Conservation (phyloP, 2,113 vertebrate genomes). For the Nothocercus nigrocapillus region DNA sequence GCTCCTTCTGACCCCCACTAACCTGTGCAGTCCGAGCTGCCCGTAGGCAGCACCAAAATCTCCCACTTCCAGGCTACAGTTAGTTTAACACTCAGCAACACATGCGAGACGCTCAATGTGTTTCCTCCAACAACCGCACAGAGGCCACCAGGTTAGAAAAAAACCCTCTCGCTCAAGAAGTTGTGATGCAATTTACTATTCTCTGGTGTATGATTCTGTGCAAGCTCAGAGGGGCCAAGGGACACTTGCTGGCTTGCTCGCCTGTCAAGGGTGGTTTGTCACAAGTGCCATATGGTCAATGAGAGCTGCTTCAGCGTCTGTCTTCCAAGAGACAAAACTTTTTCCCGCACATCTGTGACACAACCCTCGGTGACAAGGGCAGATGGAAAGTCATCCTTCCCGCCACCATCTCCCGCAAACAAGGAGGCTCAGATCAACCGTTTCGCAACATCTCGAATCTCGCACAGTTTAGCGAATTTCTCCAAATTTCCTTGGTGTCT, state of each 20-base stretch:
- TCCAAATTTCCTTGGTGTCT: not conserved
- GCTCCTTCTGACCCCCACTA: not conserved
- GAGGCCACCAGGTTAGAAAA: not conserved
- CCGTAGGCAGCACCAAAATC: not conserved
- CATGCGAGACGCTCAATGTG: rapidly evolving
- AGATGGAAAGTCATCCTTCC: not conserved
- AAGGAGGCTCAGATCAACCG: rapidly evolving
- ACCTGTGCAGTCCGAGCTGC: not conserved
- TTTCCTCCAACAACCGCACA: not conserved
- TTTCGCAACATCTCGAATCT: not conserved
- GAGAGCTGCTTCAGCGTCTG: not conserved
- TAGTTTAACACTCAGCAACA: not conserved
- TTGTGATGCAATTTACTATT: not conserved
- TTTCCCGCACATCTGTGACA: not conserved
- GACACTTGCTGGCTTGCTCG: not conserved
- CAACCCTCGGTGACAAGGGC: not conserved
- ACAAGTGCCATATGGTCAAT: rapidly evolving
- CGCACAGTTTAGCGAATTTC: not conserved
- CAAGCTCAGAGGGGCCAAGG: not conserved
- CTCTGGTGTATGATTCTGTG: not conserved
- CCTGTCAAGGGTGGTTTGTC: not conserved
- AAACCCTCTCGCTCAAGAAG: not conserved
- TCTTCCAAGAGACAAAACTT: not conserved
- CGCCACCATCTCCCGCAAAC: rapidly evolving
- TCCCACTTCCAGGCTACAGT: not conserved